These are phyloP conservation scores for Drosophila equinoxialis DNA, from an alignment of 1,140 invertebrate species.

Conservation along the genomic window DNA sequence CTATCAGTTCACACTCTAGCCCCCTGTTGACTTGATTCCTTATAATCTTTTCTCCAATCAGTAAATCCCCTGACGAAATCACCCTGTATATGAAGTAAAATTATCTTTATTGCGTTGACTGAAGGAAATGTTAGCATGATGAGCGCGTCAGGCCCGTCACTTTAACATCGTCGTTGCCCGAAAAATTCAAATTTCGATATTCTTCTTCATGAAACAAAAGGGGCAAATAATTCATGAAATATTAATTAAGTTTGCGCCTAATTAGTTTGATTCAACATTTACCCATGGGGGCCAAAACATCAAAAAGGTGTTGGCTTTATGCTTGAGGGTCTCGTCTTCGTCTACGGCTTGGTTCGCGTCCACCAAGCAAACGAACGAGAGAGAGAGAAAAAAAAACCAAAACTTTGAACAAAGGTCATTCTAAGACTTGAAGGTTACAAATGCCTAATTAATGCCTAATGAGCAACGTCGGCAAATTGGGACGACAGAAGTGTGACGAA, in stretches of 20 bases:
- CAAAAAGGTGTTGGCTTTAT: conserved; percentile 66
- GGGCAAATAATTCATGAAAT: conserved; percentile 65
- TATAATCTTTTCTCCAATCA: too few relatives aligned
- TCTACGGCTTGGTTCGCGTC: not conserved
- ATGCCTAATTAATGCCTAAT: conserved; percentile 71
- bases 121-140: not conserved
- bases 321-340: conserved; percentile 31
- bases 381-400: not conserved
- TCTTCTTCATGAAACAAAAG: conserved; percentile 45
- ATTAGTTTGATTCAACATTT: conserved; percentile 66
- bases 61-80: too few relatives aligned
- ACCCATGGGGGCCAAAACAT: conserved; percentile 44
- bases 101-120: not conserved
- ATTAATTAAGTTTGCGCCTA: conserved; percentile 73
- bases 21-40: too few relatives aligned
- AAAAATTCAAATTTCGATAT: not conserved
- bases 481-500: conserved; percentile 16
- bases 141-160: conserved; percentile 37
- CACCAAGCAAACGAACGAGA: conserved; percentile 15
- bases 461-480: conserved; percentile 30
- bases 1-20: too few relatives aligned
- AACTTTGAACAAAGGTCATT: conserved; percentile 44
- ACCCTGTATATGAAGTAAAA: not conserved
- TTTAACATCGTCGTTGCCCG: not conserved
- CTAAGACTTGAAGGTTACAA: conserved; percentile 37